Percentiles rank a stretch among this genome's conserved stretches.
Conservation (phyloP, 1,140 invertebrate species). For the Lepidotrigona ventralis region DNA sequence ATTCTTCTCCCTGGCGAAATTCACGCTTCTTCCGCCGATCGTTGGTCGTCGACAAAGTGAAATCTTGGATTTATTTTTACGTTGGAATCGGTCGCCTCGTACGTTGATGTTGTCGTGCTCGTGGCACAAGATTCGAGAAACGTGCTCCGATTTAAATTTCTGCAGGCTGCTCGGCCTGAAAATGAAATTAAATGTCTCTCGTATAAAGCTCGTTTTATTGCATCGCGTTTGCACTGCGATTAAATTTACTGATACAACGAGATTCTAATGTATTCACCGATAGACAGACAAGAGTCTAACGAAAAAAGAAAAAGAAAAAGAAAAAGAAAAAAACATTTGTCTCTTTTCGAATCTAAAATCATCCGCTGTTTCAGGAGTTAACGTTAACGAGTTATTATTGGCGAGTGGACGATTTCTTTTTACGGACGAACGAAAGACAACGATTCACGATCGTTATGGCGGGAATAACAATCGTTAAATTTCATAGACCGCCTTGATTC, state of each 20-base stretch:
- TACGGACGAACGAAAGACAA: too few relatives aligned
- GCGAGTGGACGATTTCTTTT: too few relatives aligned
- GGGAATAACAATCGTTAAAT: too few relatives aligned
- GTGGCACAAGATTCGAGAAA: background rate
- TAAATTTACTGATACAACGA: too few relatives aligned
- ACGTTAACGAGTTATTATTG: too few relatives aligned
- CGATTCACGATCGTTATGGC: too few relatives aligned
- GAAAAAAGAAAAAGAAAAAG: background rate
- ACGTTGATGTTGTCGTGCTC: background rate
- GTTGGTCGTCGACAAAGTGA: background rate
- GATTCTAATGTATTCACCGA: too few relatives aligned
- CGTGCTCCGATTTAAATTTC: conserved; percentile 10
- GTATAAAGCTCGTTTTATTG: background rate
- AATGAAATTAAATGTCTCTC: conserved; percentile 12
- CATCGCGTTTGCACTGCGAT: background rate
- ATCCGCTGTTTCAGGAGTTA: too few relatives aligned
- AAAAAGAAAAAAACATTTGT: too few relatives aligned
- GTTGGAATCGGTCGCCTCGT: background rate
- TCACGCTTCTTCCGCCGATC: background rate
- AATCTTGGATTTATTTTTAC: background rate
- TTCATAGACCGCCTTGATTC: too few relatives aligned
- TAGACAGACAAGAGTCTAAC: too few relatives aligned
- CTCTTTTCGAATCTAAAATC: too few relatives aligned
- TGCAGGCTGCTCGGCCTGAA: conserved; percentile 16
- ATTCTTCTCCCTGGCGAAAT: background rate